Percentiles rank a stretch among this genome's conserved stretches.
Conservation (phyloP, 2,888 invertebrate species). For the Byasa hedistus region DNA sequence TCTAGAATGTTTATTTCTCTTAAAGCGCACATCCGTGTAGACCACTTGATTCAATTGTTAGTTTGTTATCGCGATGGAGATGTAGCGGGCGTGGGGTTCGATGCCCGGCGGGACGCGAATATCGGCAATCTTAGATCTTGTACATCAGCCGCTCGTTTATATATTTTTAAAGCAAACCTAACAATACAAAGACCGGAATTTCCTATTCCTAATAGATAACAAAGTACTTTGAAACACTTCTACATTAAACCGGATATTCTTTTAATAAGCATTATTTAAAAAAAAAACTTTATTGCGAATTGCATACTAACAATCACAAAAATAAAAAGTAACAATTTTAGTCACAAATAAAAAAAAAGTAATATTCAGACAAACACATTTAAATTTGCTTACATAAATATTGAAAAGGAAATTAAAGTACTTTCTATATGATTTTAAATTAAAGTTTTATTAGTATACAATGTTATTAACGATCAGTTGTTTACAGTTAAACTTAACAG, state of each 20-base stretch:
- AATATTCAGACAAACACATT: no score
- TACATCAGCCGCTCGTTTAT: slow-evolving; percentile 7
- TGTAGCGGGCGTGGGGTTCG: slow-evolving; percentile 50
- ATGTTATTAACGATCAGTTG: no score
- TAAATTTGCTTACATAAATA: no score
- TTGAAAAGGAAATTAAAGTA: no score
- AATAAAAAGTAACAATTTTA: no score
- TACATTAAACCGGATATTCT: slow-evolving; percentile 11
- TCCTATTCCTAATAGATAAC: slow-evolving; percentile 17
- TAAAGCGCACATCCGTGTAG: slow-evolving; percentile 34
- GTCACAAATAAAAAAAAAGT: no score
- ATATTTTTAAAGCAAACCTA: slow-evolving; percentile 17
- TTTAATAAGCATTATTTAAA: neutral
- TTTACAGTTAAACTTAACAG: no score
- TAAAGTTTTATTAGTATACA: no score
- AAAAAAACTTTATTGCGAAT: neutral
- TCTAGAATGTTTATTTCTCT: slow-evolving; percentile 15
- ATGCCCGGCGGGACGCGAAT: slow-evolving; percentile 47
- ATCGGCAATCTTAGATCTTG: slow-evolving; percentile 37
- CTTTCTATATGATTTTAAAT: no score
- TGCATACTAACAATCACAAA: no score
- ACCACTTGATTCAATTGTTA: slow-evolving; percentile 60
- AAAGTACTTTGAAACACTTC: neutral
- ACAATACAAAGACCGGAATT: slow-evolving; percentile 25
- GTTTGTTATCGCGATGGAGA: slow-evolving; percentile 54